These are phyloP conservation scores for Amphiprion percula DNA, from an alignment of 2,113 vertebrate genomes.

Conservation along the genomic window DNA sequence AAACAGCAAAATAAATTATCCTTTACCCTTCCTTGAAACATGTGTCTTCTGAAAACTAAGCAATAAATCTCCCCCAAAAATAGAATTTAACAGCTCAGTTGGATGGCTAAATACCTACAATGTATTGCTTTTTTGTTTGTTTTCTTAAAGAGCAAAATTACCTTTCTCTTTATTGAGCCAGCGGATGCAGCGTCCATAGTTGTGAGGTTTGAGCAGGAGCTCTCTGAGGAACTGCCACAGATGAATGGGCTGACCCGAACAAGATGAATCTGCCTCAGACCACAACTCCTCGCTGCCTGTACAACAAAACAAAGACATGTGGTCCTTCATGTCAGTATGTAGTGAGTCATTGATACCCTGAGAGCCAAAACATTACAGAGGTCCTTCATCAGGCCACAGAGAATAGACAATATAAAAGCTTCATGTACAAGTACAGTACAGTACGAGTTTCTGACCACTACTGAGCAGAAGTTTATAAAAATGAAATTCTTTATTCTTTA, in stretches of 20 bases:
- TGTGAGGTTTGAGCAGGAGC: slow-evolving; percentile 95
- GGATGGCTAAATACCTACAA: neutral
- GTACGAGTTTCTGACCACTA: no score
- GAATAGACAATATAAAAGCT: no score
- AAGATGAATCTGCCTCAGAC: slow-evolving; percentile 94
- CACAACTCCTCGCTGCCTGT: slow-evolving; percentile 85
- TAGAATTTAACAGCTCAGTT: neutral
- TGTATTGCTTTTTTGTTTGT: no score
- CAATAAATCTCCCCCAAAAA: no score
- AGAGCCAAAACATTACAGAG: neutral
- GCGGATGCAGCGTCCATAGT: slow-evolving; percentile 95
- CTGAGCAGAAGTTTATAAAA: no score
- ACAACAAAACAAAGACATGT: slow-evolving; percentile 16
- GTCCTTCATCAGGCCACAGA: neutral
- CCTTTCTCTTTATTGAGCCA: slow-evolving; percentile 99
- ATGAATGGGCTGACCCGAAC: slow-evolving; percentile 95
- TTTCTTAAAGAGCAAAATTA: slow-evolving; percentile 46
- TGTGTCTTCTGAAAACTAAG: no score
- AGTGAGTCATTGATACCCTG: neutral
- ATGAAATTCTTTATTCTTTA: no score
- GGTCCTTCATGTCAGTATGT: neutral
- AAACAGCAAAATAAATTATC: neutral
- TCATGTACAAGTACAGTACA: no score
- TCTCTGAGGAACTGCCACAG: slow-evolving; percentile 98
- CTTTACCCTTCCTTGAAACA: no score